Evolutionary conservation across 2,888 invertebrate species (phyloP).

Genomic region (Seira sanloemensis): DNA sequence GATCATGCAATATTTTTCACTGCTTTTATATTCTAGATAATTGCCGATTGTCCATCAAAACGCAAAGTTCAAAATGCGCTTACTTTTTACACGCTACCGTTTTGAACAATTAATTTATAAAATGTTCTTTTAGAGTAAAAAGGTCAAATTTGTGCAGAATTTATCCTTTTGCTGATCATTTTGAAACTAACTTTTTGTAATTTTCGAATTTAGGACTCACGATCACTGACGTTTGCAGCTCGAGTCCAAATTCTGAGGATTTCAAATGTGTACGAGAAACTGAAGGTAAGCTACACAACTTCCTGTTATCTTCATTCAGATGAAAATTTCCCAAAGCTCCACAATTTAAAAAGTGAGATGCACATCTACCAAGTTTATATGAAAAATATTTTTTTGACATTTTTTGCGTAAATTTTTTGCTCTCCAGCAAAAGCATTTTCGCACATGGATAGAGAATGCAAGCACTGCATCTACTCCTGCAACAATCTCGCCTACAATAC

Average conservation of each 20-base stretch:
- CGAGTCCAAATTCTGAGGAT: conserved; percentile 76
- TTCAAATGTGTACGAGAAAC: conserved; percentile 76
- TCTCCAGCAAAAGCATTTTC: neutral
- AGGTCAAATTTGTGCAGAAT: too few relatives aligned
- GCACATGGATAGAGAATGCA: conserved; percentile 17
- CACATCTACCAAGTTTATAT: neutral
- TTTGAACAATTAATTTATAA: too few relatives aligned
- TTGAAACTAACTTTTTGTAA: too few relatives aligned
- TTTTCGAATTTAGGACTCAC: conserved; percentile 18
- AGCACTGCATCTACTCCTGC: conserved; percentile 47
- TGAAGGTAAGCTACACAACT: conserved; percentile 42
- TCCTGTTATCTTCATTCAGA: too few relatives aligned
- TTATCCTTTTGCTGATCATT: too few relatives aligned
- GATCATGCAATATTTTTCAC: conserved; percentile 6
- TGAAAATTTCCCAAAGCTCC: too few relatives aligned
- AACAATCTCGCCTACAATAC: conserved; percentile 46
- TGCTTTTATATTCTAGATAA: neutral
- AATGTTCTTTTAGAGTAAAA: too few relatives aligned
- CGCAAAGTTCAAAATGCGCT: neutral
- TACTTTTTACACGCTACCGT: neutral
- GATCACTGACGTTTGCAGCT: conserved; percentile 58
- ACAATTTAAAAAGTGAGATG: too few relatives aligned
- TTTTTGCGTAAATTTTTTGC: neutral
- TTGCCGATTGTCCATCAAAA: neutral
- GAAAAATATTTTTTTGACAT: too few relatives aligned